Base-by-base conservation (phyloP, 2,888 invertebrate species). In the Drosophila atroscutellata region DNA sequence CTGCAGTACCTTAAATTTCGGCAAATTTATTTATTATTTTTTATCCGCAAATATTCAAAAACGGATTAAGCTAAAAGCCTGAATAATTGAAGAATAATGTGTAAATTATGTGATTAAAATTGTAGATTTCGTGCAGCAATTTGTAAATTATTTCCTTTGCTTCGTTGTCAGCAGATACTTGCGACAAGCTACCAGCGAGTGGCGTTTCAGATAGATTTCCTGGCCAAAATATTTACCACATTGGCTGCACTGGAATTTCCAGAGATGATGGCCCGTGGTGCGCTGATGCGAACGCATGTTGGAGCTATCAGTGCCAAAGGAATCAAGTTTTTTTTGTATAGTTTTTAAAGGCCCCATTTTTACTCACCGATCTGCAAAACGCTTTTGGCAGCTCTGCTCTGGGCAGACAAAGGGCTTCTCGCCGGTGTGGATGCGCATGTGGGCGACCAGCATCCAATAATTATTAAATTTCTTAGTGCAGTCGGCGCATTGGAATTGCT, bases 261-360 rank as follows among this genome's bases (percentile, higher is more conserved):
- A 96, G 60, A 94, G 92, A 92, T 96, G 96, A 92, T 96, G 96
- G 8, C 95, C 95, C 80, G 95, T 94, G 11, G 95, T 95, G 72
- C 96, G 94, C 90, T 96, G 96, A 93, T 96, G 96, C 0, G 96
- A 96, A 57, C 96, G 94, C 47, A 96, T 93, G 91, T 96, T 96
- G 0, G 96, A 96, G 55, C 96, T 96, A 55, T 4, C 56, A 67
- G 42, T 24, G 24, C 4, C 45, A 45, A 24, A 20, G 8, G 15
- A 45, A 45, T 24, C 5, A 5, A 15, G 0, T 15, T 24, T 15
- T 6, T n/a, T 6, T n/a, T 20, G 6, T 9, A 5, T 26, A 42
- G 3, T 13, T 37, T 28, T 24, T 11, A 18, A 5, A 26, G 1
- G 4, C 5, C 3, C 3, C 28, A 36, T 15, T 42, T 26, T 26